A percentile compares a stretch with the other conserved stretches of the same genome.
Conservation (phyloP, 2,797 vertebrate genomes). For the Valencia hispanica region DNA sequence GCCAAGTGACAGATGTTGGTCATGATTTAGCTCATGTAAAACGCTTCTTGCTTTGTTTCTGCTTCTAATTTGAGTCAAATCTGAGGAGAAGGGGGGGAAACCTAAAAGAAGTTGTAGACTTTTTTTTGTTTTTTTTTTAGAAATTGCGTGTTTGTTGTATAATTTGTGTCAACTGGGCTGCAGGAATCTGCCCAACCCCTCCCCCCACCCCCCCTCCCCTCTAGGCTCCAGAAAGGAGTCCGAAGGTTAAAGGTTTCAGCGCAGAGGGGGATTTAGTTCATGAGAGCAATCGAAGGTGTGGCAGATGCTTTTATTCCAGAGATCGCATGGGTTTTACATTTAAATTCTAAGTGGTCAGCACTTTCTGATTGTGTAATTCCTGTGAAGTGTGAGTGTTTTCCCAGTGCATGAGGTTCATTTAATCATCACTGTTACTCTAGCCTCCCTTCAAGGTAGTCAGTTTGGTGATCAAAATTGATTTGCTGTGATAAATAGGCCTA, state of each 20-base stretch:
- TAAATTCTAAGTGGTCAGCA: background rate
- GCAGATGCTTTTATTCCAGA: background rate
- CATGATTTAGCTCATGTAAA: background rate
- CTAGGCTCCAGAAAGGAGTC: background rate
- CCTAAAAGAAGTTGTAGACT: background rate
- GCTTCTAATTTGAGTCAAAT: background rate
- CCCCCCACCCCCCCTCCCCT: too few relatives aligned
- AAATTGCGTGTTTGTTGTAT: conserved; percentile 29
- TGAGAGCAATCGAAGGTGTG: background rate
- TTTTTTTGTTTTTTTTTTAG: too few relatives aligned
- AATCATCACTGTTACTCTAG: background rate
- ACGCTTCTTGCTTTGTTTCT: background rate
- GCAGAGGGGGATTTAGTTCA: background rate
- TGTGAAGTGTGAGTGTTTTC: background rate
- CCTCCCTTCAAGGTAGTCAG: background rate
- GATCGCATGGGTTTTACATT: background rate
- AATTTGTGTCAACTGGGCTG: conserved; percentile 32
- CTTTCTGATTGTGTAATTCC: background rate
- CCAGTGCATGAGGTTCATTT: background rate
- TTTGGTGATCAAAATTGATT: background rate
- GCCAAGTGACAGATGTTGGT: conserved; percentile 32
- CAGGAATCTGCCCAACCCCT: background rate
- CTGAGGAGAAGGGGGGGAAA: accelerated
- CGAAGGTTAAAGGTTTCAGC: background rate
- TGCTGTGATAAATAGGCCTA: background rate